phyloP scores from a whole-genome alignment of 2,888 invertebrate species.

The Leptarthrus brevirostris region DNA sequence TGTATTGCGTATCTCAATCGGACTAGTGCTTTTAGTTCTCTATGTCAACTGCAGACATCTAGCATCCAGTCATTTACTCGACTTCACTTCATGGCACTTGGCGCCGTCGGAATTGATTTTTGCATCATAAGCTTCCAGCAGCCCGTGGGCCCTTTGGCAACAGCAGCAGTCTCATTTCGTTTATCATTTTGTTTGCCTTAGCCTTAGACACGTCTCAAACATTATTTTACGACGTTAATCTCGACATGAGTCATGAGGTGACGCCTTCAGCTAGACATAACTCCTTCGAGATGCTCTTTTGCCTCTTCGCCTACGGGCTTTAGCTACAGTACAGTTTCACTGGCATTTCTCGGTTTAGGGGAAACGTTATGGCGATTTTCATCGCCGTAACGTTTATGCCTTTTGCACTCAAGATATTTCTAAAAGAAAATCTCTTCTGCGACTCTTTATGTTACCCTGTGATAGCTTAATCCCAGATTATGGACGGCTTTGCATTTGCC shows the following conservation, averaged over 20 bases:
- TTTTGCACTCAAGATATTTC: constrained; percentile 13
- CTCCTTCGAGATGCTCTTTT: constrained; percentile 10
- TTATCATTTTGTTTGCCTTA: constrained; percentile 25
- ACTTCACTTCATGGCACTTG: constrained; percentile 6
- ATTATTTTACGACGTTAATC: constrained; percentile 42
- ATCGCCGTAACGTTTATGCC: constrained; percentile 29
- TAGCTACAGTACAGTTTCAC: background rate
- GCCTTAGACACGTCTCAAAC: constrained; percentile 33
- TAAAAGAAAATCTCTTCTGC: background rate
- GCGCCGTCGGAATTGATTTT: constrained; percentile 40
- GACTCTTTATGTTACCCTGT: constrained; percentile 25
- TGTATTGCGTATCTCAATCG: constrained; percentile 18
- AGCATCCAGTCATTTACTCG: background rate
- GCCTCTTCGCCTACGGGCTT: no score
- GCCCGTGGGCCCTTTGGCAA: background rate
- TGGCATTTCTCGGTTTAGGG: background rate
- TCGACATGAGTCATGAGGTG: constrained; percentile 40
- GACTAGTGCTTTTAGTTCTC: background rate
- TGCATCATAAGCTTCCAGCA: background rate
- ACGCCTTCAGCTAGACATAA: constrained; percentile 33
- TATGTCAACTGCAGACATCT: constrained; percentile 16
- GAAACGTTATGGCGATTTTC: constrained; percentile 26
- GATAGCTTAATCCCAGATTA: constrained; percentile 40
- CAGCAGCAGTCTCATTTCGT: background rate
- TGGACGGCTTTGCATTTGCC: constrained; percentile 14